These are phyloP conservation scores for Rhamnusium bicolor DNA, from an alignment of 2,888 invertebrate genomes.

Conservation along the genomic window DNA sequence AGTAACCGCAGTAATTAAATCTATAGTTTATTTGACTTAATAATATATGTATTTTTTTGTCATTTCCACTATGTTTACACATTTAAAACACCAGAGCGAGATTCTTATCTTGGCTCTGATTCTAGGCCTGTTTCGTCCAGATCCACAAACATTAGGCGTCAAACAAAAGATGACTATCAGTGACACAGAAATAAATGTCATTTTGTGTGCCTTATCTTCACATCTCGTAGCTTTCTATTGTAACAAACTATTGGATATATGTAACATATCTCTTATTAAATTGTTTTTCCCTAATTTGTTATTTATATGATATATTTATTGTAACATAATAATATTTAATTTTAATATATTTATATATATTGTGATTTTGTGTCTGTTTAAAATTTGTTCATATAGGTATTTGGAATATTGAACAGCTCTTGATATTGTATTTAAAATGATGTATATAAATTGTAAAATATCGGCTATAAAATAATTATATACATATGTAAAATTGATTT, in stretches of 20 bases:
- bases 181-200: constrained; percentile 34
- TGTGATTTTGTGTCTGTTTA: constrained; percentile 26
- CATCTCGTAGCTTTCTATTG: constrained; percentile 15
- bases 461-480: constrained; percentile 29
- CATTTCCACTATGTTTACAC: too few species aligned
- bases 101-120: constrained; percentile 16
- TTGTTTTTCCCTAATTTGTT: constrained; percentile 37
- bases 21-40: too few species aligned
- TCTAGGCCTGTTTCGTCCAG: constrained; percentile 40
- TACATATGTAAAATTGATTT: constrained; percentile 28
- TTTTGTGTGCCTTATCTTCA: constrained; percentile 46
- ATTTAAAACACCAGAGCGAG: background rate
- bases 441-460: constrained; percentile 25
- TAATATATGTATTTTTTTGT: too few species aligned
- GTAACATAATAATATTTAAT: constrained; percentile 39
- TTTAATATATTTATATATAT: constrained; percentile 34
- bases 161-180: constrained; percentile 36
- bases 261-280: constrained; percentile 42
- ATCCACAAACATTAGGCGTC: constrained; percentile 28
- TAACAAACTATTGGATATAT: constrained; percentile 18
- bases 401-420: constrained; percentile 1
- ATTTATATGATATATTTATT: constrained; percentile 44
- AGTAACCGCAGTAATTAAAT: too few species aligned
- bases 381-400: background rate
- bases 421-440: constrained; percentile 7